Evolutionary conservation across 1,140 invertebrate species (phyloP), one percentile per base, ranked within the genome.

Genomic region (Papilio dardanus): DNA sequence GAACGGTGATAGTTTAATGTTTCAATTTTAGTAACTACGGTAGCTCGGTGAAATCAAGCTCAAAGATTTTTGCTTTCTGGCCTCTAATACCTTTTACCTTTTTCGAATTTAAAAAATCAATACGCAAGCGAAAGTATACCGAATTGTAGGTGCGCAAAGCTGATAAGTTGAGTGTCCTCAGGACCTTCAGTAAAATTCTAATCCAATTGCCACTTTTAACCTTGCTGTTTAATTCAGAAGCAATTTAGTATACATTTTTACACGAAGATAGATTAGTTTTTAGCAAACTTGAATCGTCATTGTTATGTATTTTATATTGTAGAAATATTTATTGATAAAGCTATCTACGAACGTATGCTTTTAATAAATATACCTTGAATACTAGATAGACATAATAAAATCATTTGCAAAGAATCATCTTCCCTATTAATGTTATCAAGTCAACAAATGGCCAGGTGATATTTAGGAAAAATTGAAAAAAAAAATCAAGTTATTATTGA

Each of bases 161-260:
- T 73, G 42, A n/a, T n/a, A n/a, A n/a, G n/a, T n/a, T 69, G 84
- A 90, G 19, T 54, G 86, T 76, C 86, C 86, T n/a, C 81, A 82
- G 79, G 88, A 86, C 81, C 82, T 77, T 81, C 76, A 83, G 81
- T 77, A 86, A 88, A 85, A 75, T 87, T 86, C 33, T 84, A 86
- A 88, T 87, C 86, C 83, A 84, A 89, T 88, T 87, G 78, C 73
- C 33, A 31, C 50, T 62, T 14, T 40, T 71, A 62, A 76, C 24
- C 50, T 68, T 74, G 71, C 24, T 28, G 21, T 62, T 54, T 24
- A 54, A 54, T 54, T 24, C 50, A 21, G 6, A 54, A 54, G 50
- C 2, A 54, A 24, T 24, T 28, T 8, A 54, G 19, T 54, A 50
- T 4, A 8, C n/a, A 46, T 1, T 46, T 19, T 16, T 19, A 46